Evolutionary conservation across 2,113 vertebrate species (phyloP), one percentile per base, ranked within the genome.

Genomic region (Hemiprocne comata): DNA sequence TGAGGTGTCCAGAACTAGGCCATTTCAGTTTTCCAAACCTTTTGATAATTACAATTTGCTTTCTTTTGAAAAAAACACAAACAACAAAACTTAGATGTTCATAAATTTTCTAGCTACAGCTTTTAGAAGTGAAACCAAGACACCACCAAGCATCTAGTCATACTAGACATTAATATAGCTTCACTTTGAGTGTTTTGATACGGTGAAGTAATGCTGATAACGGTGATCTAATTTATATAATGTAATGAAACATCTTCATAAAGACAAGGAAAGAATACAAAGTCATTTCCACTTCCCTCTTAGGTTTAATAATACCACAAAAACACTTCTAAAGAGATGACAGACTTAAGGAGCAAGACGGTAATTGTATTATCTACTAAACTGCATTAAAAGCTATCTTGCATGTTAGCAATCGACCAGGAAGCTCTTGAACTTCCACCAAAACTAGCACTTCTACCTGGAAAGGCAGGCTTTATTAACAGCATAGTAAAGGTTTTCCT

Each of bases 391-490:
- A 88, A 92, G 11, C n/a, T 62, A 77, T 19, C 12, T 46, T 72
- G 33, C 48, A 31, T 33, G 36, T 48, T 40, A 89, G 34, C 57
- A 90, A 78, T 48, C 84, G 65, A 88, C 13, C 36, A 69, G 84
- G 36, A 60, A 69, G 19, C 11, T 64, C 72, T 54, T 28, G 53
- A 72, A 82, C n/a, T 46, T 73, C 9, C 29, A 75, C 57, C 21
- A 65, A 83, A 86, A 76, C 8, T 19, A 58, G n/a, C 8, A 66
- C 17, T 10, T 24, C 50, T 98, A 99, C 99, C 99, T 99, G 97
- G 99, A 99, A 78, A 99, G 99, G 87, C 99, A 99, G 54, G 99
- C 99, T 98, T 99, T 99, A 69, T 99, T 98, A 91, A 99, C 96
- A 71, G 99, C 98, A 53, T 98, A 93, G 81, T 98, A 97, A 66